phyloP scores from a whole-genome alignment of 2,113 vertebrate genomes.

The Tichodroma muraria region DNA sequence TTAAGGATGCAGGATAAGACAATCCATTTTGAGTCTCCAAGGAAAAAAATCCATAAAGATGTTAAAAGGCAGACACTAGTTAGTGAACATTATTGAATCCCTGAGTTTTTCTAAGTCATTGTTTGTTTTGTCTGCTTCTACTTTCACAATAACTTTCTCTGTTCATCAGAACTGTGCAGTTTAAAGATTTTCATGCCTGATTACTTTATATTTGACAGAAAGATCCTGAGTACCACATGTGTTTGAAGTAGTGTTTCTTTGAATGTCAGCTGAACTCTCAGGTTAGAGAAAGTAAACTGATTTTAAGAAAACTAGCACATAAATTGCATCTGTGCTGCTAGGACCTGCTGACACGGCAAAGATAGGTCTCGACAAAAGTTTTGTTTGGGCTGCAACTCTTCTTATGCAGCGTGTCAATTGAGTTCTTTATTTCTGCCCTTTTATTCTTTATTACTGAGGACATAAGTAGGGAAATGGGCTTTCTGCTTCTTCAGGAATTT shows the following conservation, averaged over 20 bases:
- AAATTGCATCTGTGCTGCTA: not conserved
- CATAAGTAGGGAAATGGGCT: not conserved
- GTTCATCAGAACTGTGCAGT: not conserved
- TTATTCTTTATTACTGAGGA: not conserved
- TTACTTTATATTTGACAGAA: constrained; percentile 10
- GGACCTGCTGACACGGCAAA: not conserved
- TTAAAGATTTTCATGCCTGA: not conserved
- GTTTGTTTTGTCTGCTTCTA: not conserved
- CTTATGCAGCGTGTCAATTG: not conserved
- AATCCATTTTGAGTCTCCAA: not conserved
- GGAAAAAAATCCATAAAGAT: not conserved
- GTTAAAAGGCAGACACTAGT: not conserved
- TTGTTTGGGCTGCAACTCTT: constrained; percentile 13
- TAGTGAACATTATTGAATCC: not conserved
- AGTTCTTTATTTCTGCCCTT: constrained; percentile 14
- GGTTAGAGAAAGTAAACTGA: constrained; percentile 17
- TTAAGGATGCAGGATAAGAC: not conserved
- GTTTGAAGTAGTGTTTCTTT: constrained; percentile 45
- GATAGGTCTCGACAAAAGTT: constrained; percentile 13
- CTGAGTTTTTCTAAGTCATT: not conserved
- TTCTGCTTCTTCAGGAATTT: not conserved
- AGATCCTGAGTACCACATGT: not conserved
- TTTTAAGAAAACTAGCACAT: constrained; percentile 29
- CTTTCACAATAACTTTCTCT: not conserved
- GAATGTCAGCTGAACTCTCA: not conserved